A percentile compares a stretch with the other conserved stretches of the same genome.
Conservation (phyloP, 2,888 invertebrate species). For the Ophion ventricosus region DNA sequence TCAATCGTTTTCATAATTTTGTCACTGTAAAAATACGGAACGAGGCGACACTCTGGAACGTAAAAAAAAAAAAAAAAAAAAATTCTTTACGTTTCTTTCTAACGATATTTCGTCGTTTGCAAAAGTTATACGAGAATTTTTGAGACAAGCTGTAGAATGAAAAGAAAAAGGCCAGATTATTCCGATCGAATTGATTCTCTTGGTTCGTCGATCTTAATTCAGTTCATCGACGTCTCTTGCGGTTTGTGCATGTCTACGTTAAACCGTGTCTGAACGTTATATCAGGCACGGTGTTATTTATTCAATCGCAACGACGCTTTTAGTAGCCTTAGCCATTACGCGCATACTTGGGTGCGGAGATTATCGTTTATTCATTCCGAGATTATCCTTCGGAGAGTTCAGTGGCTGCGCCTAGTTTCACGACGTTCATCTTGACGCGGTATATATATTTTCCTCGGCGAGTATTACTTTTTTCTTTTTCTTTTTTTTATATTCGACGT, state of each 20-base stretch:
- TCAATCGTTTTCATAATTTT: constrained; percentile 62
- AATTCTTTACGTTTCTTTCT: neutral
- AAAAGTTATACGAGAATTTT: no score
- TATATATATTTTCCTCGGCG: constrained; percentile 74
- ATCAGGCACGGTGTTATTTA: constrained; percentile 52
- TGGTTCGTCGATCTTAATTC: constrained; percentile 64
- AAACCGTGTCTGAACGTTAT: constrained; percentile 35
- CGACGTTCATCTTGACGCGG: constrained; percentile 69
- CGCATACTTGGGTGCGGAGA: constrained; percentile 69
- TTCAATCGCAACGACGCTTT: constrained; percentile 58
- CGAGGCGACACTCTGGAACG: constrained; percentile 47
- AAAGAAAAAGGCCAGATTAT: constrained; percentile 11
- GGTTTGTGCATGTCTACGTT: constrained; percentile 20
- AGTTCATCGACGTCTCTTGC: constrained; percentile 61
- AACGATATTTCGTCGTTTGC: neutral
- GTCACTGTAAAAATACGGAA: constrained; percentile 63
- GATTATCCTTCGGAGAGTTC: constrained; percentile 81
- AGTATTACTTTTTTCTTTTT: constrained; percentile 63
- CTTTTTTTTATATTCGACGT: neutral
- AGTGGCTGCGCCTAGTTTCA: constrained; percentile 80
- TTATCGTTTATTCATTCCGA: constrained; percentile 80
- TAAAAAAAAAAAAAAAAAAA: no score
- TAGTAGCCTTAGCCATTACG: constrained; percentile 52
- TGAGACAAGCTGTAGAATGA: constrained; percentile 6
- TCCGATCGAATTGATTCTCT: constrained; percentile 41